Evolutionary conservation across 2,888 invertebrate genomes (phyloP).

Genomic region (Dilophus febrilis): DNA sequence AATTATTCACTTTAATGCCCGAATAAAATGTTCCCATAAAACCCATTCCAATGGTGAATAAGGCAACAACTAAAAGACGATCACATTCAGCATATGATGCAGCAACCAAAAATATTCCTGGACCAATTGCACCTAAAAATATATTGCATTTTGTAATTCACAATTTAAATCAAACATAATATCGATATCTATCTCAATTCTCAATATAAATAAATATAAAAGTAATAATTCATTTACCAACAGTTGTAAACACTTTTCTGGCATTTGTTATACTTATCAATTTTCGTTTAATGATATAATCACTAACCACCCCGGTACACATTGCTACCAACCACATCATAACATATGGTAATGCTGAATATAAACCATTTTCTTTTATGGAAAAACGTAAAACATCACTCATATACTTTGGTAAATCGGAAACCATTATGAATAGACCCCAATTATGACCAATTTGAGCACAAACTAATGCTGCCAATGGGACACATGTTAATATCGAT

Average conservation of each 20-base stretch:
- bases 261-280: slow-evolving; percentile 36
- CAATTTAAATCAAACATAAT: neutral
- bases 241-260: slow-evolving; percentile 42
- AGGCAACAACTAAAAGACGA: slow-evolving; percentile 37
- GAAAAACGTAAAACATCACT: slow-evolving; percentile 47
- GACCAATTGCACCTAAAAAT: slow-evolving; percentile 40
- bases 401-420: slow-evolving; percentile 53
- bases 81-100: slow-evolving; percentile 56
- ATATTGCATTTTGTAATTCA: neutral
- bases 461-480: slow-evolving; percentile 22
- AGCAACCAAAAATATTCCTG: slow-evolving; percentile 46
- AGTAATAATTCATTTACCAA: slow-evolving; percentile 35
- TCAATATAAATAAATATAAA: no score
- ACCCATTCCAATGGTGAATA: slow-evolving; percentile 51
- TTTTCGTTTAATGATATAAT: slow-evolving; percentile 38
- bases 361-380: slow-evolving; percentile 42
- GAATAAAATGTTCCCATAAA: slow-evolving; percentile 54
- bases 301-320: slow-evolving; percentile 44
- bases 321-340: slow-evolving; percentile 49
- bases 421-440: slow-evolving; percentile 54
- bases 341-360: slow-evolving; percentile 46
- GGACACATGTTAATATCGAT: neutral
- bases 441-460: slow-evolving; percentile 44
- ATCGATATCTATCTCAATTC: neutral
- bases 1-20: slow-evolving; percentile 50